Evolutionary conservation across 2,888 invertebrate species (phyloP).

Genomic region (Torymus texanus): DNA sequence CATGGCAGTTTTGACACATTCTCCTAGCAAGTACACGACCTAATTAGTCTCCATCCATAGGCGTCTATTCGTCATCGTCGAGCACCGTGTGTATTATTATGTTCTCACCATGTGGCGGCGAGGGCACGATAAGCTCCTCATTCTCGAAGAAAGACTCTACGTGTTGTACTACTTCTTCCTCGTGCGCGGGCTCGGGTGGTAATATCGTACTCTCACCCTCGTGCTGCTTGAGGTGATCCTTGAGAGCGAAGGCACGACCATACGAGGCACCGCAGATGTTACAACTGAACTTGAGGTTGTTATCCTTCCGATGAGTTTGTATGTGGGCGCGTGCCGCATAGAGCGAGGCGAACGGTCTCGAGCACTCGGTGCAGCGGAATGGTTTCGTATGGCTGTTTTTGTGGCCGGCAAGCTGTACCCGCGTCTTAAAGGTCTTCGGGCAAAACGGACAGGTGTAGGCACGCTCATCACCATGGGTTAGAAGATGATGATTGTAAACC

Average conservation of each 20-base stretch:
- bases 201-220: conserved; percentile 74
- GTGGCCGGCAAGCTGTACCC: conserved; percentile 86
- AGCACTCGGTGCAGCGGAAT: conserved; percentile 84
- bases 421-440: conserved; percentile 87
- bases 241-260: conserved; percentile 84
- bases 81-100: neutral
- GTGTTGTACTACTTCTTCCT: conserved; percentile 69
- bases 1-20: too few relatives aligned
- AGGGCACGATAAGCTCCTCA: conserved; percentile 64
- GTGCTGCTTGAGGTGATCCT: conserved; percentile 83
- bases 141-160: conserved; percentile 66
- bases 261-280: conserved; percentile 85
- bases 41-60: too few relatives aligned
- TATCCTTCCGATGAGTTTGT: conserved; percentile 83
- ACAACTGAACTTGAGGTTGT: conserved; percentile 84
- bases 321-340: conserved; percentile 87
- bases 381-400: conserved; percentile 89
- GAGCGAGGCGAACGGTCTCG: conserved; percentile 85
- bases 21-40: too few relatives aligned
- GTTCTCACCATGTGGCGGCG: conserved; percentile 55
- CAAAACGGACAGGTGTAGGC: conserved; percentile 86
- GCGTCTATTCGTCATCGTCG: neutral
- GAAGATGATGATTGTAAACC: conserved; percentile 86
- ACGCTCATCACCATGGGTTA: conserved; percentile 86
- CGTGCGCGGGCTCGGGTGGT: conserved; percentile 69